phyloP scores from a whole-genome alignment of 2,113 vertebrate genomes.

The Brachyistius frenatus region DNA sequence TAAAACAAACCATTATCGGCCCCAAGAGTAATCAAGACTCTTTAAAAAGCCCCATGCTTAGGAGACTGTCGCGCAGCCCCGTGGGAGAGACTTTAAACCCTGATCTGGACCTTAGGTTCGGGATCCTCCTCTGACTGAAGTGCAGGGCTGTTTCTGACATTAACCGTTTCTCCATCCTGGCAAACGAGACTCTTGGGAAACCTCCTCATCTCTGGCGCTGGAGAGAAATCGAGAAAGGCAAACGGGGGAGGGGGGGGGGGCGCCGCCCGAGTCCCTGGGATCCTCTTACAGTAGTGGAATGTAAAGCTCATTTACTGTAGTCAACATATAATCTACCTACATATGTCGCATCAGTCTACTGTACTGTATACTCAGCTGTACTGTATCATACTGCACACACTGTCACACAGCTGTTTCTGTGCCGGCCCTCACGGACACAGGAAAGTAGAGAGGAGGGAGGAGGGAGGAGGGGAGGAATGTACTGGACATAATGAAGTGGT shows the following conservation, averaged over 20 bases:
- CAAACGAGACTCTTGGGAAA: constrained; percentile 58
- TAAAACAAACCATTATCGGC: constrained; percentile 44
- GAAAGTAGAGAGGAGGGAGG: constrained; percentile 18
- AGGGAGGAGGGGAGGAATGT: constrained; percentile 73
- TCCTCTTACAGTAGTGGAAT: constrained; percentile 82
- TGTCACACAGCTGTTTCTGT: constrained; percentile 76
- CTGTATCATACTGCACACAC: constrained; percentile 75
- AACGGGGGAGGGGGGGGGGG: background rate
- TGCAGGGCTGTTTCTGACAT: constrained; percentile 40
- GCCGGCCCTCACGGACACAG: constrained; percentile 57
- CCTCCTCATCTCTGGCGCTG: constrained; percentile 40
- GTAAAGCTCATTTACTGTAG: constrained; percentile 82
- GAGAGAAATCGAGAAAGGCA: constrained; percentile 53
- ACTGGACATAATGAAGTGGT: constrained; percentile 75
- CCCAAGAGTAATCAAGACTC: constrained; percentile 51
- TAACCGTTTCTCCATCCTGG: constrained; percentile 45
- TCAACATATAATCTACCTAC: constrained; percentile 79
- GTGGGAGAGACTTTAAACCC: constrained; percentile 50
- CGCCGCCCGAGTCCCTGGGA: constrained; percentile 53
- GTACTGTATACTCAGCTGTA: constrained; percentile 78
- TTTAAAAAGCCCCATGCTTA: constrained; percentile 31
- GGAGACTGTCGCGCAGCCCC: constrained; percentile 50
- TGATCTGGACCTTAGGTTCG: constrained; percentile 50
- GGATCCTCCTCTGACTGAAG: constrained; percentile 40
- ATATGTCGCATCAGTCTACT: constrained; percentile 75